Base-by-base conservation (phyloP, 2,113 vertebrate species). In the Pelecanoides urinatrix region DNA sequence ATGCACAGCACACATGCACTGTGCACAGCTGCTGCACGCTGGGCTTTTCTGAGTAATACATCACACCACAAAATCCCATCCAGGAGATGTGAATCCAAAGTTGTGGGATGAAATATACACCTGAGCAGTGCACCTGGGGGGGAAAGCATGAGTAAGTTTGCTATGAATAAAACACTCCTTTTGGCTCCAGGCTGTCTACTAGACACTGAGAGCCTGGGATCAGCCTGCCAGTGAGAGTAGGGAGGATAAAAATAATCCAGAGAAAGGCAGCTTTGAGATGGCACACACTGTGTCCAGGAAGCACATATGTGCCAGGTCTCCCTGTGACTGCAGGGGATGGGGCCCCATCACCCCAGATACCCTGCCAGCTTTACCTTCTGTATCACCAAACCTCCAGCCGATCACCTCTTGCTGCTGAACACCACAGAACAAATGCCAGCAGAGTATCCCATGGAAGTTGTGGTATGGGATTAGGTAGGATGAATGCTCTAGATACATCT, bases 11-110 rank as follows among this genome's bases (percentile, higher is more conserved):
- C 61, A 3, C 4, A 1, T 5, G 4, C 29, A 6, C 29, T 10
- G 0, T 5, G 21, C 9, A 0, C 3, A 4, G n/a, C 66, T 47
- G 9, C 78, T 14, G 50, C 50, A 23, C 4, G 1, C 53, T 55
- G 29, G 4, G 66, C 44, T 58, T 11, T 7, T 16, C 71, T 0
- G 3, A 34, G 13, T 2, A 12, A 53, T 17, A 3, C 40, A 8
- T 8, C 29, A 4, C 72, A 5, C 9, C 29, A 9, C 29, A 6
- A 34, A 65, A 49, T 18, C n/a, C 29, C 50, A 7, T 8, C 42
- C 29, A 10, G 40, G 22, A 71, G 42, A 19, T 0, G 22, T 1
- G 10, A 29, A 29, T 11, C 49, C 16, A 36, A 38, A 34, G 55
- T 52, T 14, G 25, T 4, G 36, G 27, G 30, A 58, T 26, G 17